phyloP scores from a whole-genome alignment of 1,140 invertebrate species.

The Paraescarpia echinospica region DNA sequence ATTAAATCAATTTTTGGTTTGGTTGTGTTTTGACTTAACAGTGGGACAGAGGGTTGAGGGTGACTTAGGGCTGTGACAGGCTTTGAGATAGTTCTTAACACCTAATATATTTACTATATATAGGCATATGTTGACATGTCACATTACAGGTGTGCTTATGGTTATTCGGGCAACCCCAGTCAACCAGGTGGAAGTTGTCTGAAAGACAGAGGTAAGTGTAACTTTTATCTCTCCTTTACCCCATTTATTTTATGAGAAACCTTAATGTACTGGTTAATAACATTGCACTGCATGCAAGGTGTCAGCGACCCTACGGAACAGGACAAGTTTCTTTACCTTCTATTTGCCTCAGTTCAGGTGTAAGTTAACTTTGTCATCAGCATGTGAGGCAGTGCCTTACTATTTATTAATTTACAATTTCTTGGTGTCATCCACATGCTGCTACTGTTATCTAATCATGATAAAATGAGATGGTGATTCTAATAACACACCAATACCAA shows the following conservation, averaged over 20 bases:
- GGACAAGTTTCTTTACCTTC: not conserved
- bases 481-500: not conserved
- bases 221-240: not conserved
- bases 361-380: not conserved
- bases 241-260: not conserved
- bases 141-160: slow-evolving; percentile 53
- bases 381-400: not conserved
- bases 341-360: not conserved
- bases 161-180: slow-evolving; percentile 57
- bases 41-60: no score
- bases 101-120: not conserved
- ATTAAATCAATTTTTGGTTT: no score
- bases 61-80: no score
- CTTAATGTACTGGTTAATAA: not conserved
- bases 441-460: not conserved
- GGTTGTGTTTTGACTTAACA: no score
- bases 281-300: not conserved
- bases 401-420: not conserved
- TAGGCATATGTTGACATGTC: slow-evolving; percentile 6
- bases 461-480: not conserved
- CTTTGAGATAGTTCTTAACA: not conserved
- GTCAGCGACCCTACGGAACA: not conserved
- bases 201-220: slow-evolving; percentile 23
- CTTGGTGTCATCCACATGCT: not conserved
- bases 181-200: slow-evolving; percentile 38